Evolutionary conservation across 2,113 vertebrate species (phyloP).

Genomic region (Lepus timidus): DNA sequence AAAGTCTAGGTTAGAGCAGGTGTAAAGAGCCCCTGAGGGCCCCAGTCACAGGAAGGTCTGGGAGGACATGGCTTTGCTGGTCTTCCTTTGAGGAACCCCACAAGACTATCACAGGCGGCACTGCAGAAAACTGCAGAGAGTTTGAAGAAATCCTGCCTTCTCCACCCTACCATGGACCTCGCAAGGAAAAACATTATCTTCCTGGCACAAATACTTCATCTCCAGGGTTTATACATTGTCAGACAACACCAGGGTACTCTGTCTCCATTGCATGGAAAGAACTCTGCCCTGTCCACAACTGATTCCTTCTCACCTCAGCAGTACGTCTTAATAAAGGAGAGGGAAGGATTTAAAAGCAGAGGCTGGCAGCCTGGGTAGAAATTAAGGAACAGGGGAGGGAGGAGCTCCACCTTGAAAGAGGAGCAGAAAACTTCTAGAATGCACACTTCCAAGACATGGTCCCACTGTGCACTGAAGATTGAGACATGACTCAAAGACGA

Average conservation of each 20-base stretch:
- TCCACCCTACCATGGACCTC: accelerated
- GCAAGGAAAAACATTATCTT: background rate
- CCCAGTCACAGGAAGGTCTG: background rate
- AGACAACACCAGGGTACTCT: background rate
- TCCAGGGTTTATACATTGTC: background rate
- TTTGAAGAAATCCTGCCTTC: no score
- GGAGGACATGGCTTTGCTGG: background rate
- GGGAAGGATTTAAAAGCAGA: no score
- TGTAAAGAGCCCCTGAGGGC: background rate
- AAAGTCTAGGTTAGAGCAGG: background rate
- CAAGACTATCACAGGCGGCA: background rate
- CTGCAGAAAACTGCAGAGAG: background rate
- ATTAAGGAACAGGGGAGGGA: background rate
- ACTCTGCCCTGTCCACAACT: background rate
- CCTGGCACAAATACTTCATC: background rate
- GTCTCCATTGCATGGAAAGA: background rate
- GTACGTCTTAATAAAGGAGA: background rate
- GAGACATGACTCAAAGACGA: background rate
- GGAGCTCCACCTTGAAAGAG: background rate
- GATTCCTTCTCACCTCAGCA: background rate
- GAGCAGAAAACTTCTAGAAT: background rate
- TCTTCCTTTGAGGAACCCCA: background rate
- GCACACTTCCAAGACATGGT: no score
- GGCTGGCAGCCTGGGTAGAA: background rate
- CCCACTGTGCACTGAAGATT: background rate